Evolutionary conservation across 1,140 invertebrate species (phyloP), one percentile per base, ranked within the genome.

Genomic region (Conus ventricosus): DNA sequence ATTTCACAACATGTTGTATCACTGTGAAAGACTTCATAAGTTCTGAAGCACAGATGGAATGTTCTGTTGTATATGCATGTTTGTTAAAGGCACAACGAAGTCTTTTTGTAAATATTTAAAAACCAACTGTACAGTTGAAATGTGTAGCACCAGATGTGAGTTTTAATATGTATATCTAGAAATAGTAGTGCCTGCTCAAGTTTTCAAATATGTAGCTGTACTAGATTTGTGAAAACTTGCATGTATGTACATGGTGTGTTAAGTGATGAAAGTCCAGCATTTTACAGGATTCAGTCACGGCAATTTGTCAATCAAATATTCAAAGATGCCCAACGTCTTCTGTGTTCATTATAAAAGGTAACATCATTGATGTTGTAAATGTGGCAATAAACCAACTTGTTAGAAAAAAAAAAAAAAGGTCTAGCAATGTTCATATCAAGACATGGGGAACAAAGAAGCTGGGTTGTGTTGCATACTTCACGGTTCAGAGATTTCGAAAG

Each of bases 251-350:
- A 60, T 60, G 15, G 15, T 60, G 27, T 13, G 25, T 39, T 4
- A 27, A 25, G 6, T 20, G 20, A 25, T 75, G 20, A 75, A 20
- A 25, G 67, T 75, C 23, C 76, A 78, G 76, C 76, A 78, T 75
- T 78, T 78, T 78, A 25, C 76, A 78, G 25, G 23, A 78, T 78
- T 78, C 76, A 78, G 76, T 27, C 76, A 78, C 25, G 51, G 25
- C 25, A 27, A 78, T 39, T 15, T 39, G n/a, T 78, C 13, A 23
- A 78, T 78, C 25, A 25, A 10, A 23, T 13, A 11, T 78, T 20
- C 23, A 25, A 25, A 27, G 11, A 10, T 78, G 71, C 25, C 23
- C 2, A 6, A 8, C 20, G 2, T 75, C n/a, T 8, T 8, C 39
- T 27, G 76, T 78, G 23, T 78, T 78, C 27, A 78, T 23, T 78